Base-by-base conservation (phyloP, 1,140 invertebrate species). In the Cherax quadricarinatus region DNA sequence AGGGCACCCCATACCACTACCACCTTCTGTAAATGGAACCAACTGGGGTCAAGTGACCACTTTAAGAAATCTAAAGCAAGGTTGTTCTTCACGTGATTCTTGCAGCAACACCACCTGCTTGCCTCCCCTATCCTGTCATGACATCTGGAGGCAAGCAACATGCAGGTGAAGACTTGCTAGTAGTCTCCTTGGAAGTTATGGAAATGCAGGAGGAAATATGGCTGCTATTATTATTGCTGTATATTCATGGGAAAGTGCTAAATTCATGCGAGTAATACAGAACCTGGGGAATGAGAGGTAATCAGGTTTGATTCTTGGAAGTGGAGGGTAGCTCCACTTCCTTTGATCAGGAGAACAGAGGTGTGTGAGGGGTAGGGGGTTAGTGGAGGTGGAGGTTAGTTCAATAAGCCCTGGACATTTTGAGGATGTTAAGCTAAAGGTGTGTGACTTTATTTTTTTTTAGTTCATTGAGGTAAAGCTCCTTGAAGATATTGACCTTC, bases 11-110 rank as follows among this genome's bases (percentile, higher is more conserved):
- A 24, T 91, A 30, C 78, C 90, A 4, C 49, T 91, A 60, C 62
- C 90, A n/a, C 90, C 90, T 18, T 48, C 75, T 57, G 53, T 80
- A 6, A 86, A 86, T 30, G 75, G 78, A 16, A 91, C 83, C 30
- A 66, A 51, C 53, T 91, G 90, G 90, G 90, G 90, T 4, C 84
- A 91, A 48, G 90, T 82, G 57, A 86, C 90, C 4, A 82, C 79
- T 3, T 24, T 81, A 18, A 30, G 80, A 73, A 24, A 79, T 14
- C 16, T 91, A 14, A 4, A 70, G 1, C 5, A 53, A 18, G 85
- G 85, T 12, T 91, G 90, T 70, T 51, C 21, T 14, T 24, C 90
- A 5, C 41, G 24, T 3, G 73, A 86, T 57, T 53, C 84, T n/a
- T 91, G 90, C 62, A 24, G 73, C 41, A 91, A 91, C 84, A 81